Conservation (phyloP, 2,888 invertebrate species). For the Scrobipalpa atriplicella region DNA sequence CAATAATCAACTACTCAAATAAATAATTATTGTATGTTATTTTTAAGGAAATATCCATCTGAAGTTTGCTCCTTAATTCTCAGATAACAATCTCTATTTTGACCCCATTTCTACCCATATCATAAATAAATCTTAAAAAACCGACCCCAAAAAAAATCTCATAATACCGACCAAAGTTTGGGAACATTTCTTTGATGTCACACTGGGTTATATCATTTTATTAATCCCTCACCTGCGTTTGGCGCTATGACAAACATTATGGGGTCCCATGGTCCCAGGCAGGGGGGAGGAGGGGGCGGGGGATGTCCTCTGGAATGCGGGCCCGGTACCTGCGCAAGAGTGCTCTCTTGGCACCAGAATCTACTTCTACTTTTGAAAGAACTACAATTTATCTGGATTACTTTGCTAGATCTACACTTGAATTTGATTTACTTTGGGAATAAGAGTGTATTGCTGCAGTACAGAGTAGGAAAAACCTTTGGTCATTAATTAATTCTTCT, state of each 20-base stretch:
- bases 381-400: neutral
- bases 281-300: conserved; percentile 41
- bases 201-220: conserved; percentile 47
- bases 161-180: conserved; percentile 17
- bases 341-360: conserved; percentile 2
- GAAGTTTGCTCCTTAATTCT: neutral
- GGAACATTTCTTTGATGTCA: conserved; percentile 19
- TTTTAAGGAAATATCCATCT: too few species aligned
- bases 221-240: conserved; percentile 55
- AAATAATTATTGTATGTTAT: too few species aligned
- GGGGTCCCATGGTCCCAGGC: conserved; percentile 44
- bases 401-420: neutral
- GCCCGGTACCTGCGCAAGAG: conserved; percentile 71
- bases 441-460: too few species aligned
- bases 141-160: neutral
- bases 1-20: too few species aligned
- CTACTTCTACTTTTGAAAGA: conserved; percentile 7
- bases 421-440: too few species aligned
- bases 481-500: too few species aligned
- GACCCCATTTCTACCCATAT: neutral
- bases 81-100: neutral
- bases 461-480: too few species aligned
- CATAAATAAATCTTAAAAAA: conserved; percentile 4
- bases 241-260: conserved; percentile 69
- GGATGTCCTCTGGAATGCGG: conserved; percentile 68